phyloP scores from a whole-genome alignment of 2,888 invertebrate species.

The Conchocele bisecta region DNA sequence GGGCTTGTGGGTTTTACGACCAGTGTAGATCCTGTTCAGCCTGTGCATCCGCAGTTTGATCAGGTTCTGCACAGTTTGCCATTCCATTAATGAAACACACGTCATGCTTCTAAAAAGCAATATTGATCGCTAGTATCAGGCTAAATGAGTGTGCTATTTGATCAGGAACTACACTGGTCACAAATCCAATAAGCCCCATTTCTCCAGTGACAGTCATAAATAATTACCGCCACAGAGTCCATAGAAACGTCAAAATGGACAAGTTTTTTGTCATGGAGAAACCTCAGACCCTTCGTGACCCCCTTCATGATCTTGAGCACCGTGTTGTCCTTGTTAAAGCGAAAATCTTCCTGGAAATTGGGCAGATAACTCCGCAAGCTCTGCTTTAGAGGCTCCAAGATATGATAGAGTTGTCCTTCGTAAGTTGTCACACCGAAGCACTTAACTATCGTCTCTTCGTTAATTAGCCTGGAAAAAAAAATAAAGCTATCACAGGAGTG shows the following conservation, averaged over 20 bases:
- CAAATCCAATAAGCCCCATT: no score
- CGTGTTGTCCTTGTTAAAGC: slow-evolving; percentile 34
- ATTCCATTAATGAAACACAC: no score
- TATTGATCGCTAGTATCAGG: no score
- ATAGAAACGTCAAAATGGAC: slow-evolving; percentile 69
- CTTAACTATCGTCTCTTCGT: slow-evolving; percentile 26
- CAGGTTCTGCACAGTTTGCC: no score
- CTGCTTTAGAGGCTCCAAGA: slow-evolving; percentile 58
- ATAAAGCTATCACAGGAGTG: no score
- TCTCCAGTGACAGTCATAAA: no score
- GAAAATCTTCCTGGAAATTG: slow-evolving; percentile 23
- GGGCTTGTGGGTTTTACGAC: no score
- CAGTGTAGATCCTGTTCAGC: no score
- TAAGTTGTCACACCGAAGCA: slow-evolving; percentile 52
- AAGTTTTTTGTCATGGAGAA: slow-evolving; percentile 60
- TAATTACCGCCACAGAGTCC: slow-evolving; percentile 68
- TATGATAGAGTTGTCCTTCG: slow-evolving; percentile 44
- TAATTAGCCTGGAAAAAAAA: slow-evolving; percentile 35
- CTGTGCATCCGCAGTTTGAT: no score
- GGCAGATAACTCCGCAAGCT: slow-evolving; percentile 51
- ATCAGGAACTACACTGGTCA: no score
- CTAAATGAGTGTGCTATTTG: no score
- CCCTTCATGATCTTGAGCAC: slow-evolving; percentile 43
- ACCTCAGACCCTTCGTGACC: slow-evolving; percentile 63
- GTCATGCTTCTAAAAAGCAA: no score